These are phyloP conservation scores for Pecten maximus DNA, from an alignment of 2,888 invertebrate species.

Conservation along the genomic window DNA sequence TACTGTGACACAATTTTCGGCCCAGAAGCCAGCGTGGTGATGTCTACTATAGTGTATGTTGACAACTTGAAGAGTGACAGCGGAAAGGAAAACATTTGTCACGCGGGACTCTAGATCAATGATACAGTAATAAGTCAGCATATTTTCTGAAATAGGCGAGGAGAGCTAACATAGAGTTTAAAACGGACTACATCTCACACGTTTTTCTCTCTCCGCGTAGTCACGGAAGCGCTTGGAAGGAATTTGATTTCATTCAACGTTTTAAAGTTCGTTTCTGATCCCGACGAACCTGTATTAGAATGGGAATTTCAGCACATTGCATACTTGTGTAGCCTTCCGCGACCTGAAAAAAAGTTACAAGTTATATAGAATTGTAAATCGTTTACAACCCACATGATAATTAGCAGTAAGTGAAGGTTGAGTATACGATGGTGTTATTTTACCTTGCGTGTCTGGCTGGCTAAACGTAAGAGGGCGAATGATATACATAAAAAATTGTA, in stretches of 20 bases:
- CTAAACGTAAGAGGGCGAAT: not conserved
- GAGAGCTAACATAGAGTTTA: not conserved
- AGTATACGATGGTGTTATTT: not conserved
- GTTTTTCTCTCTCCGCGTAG: slow-evolving; percentile 17
- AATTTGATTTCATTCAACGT: slow-evolving; percentile 18
- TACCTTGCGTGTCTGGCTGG: not conserved
- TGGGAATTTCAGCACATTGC: slow-evolving; percentile 27
- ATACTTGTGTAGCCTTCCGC: not conserved
- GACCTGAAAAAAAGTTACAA: slow-evolving; percentile 27
- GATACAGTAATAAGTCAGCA: slow-evolving; percentile 8
- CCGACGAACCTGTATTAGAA: not conserved
- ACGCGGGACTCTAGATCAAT: not conserved
- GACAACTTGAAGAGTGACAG: not conserved
- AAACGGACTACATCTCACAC: slow-evolving; percentile 19
- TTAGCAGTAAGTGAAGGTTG: not conserved
- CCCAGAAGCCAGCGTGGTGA: not conserved
- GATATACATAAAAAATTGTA: not conserved
- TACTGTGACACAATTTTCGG: not conserved
- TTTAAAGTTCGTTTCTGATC: slow-evolving; percentile 23
- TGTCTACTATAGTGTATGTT: not conserved
- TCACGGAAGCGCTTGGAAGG: slow-evolving; percentile 23
- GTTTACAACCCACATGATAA: slow-evolving; percentile 1
- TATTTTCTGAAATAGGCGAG: slow-evolving; percentile 30
- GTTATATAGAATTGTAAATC: slow-evolving; percentile 28
- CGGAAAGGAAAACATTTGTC: not conserved